phyloP scores from a whole-genome alignment of 2,888 invertebrate species.

The Eupeodes luniger region DNA sequence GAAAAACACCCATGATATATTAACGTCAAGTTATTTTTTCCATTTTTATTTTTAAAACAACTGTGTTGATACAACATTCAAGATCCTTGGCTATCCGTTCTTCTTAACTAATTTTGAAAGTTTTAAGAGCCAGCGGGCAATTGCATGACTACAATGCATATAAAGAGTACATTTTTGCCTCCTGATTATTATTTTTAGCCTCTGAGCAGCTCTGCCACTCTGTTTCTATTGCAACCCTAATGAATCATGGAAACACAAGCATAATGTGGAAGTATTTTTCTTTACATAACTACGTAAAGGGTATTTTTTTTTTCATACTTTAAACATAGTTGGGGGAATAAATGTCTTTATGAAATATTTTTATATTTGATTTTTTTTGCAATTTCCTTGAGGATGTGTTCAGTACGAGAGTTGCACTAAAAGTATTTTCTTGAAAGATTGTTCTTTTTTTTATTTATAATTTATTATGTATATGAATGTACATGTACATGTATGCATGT shows the following conservation, averaged over 20 bases:
- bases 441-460: too few relatives aligned
- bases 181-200: slow-evolving; percentile 67
- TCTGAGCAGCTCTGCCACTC: slow-evolving; percentile 17
- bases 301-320: slow-evolving; percentile 43
- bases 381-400: not conserved
- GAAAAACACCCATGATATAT: slow-evolving; percentile 59
- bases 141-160: slow-evolving; percentile 68
- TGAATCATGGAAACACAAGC: slow-evolving; percentile 46
- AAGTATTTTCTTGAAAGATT: not conserved
- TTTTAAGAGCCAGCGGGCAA: slow-evolving; percentile 65
- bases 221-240: slow-evolving; percentile 40
- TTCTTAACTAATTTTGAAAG: slow-evolving; percentile 73
- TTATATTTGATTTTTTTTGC: not conserved
- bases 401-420: not conserved
- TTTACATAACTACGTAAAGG: slow-evolving; percentile 38
- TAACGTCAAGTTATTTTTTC: slow-evolving; percentile 58
- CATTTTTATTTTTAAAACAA: slow-evolving; percentile 9
- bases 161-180: slow-evolving; percentile 59
- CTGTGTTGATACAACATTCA: slow-evolving; percentile 60
- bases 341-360: slow-evolving; percentile 24
- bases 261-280: slow-evolving; percentile 47
- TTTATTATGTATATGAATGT: too few relatives aligned
- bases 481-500: too few relatives aligned
- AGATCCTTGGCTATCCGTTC: slow-evolving; percentile 70
- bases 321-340: slow-evolving; percentile 29